These are phyloP conservation scores for Lamprotornis superbus DNA, from an alignment of 2,113 vertebrate genomes.

Conservation along the genomic window DNA sequence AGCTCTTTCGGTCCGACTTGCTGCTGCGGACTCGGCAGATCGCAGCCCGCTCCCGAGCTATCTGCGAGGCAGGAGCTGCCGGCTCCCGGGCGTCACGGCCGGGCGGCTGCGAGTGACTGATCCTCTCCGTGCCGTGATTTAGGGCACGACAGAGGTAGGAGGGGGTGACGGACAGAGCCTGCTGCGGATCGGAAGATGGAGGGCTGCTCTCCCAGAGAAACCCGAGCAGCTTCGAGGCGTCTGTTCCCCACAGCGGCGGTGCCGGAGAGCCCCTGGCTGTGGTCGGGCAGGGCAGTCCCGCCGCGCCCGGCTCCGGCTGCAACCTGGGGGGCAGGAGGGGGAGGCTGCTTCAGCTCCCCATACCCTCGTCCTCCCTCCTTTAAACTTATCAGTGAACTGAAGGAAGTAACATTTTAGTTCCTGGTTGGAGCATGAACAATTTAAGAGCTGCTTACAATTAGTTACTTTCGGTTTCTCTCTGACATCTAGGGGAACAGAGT, in stretches of 20 bases:
- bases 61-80: background rate
- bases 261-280: background rate
- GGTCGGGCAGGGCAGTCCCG: background rate
- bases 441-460: background rate
- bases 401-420: background rate
- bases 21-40: background rate
- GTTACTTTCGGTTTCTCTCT: constrained; percentile 56
- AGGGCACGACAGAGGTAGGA: background rate
- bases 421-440: background rate
- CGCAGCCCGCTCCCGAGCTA: background rate
- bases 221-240: background rate
- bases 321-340: background rate
- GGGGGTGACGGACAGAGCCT: background rate
- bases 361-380: background rate
- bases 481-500: background rate
- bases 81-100: background rate
- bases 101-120: background rate
- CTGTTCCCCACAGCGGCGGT: background rate
- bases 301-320: background rate
- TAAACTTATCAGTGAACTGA: background rate
- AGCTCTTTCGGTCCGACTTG: background rate
- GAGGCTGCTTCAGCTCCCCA: background rate
- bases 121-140: background rate
- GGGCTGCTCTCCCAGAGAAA: background rate
- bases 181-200: background rate